phyloP scores from a whole-genome alignment of 2,888 invertebrate species.

The Eremobia ochroleuca region DNA sequence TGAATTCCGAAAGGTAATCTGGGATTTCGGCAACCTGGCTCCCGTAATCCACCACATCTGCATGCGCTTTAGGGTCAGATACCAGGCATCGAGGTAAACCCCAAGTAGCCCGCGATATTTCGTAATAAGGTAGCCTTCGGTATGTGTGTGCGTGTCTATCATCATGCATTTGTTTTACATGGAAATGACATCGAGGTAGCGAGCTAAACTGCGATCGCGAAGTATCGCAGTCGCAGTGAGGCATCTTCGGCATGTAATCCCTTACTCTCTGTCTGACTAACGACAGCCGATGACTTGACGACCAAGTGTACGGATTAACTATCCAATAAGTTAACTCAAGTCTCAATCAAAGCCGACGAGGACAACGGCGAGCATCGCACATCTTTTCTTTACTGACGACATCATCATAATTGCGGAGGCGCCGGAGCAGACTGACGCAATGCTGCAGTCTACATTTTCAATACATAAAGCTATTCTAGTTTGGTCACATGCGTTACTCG shows the following conservation, averaged over 20 bases:
- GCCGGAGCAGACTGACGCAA: not conserved
- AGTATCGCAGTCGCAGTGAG: no score
- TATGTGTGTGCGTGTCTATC: no score
- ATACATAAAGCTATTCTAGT: not conserved
- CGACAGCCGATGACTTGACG: not conserved
- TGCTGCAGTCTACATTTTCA: not conserved
- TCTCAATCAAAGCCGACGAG: not conserved
- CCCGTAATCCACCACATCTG: not conserved
- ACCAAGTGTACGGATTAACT: not conserved
- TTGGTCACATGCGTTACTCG: not conserved
- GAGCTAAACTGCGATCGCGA: no score
- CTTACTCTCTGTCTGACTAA: no score
- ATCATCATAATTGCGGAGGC: not conserved
- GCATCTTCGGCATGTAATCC: no score
- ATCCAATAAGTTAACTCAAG: not conserved
- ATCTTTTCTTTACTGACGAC: not conserved
- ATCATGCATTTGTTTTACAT: no score
- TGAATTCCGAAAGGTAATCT: not conserved
- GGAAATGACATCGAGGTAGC: no score
- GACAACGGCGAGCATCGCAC: not conserved
- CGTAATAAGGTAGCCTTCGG: no score
- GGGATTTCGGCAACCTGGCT: not conserved
- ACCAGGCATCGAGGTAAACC: no score
- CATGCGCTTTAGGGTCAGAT: not conserved
- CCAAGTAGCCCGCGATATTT: no score